Evolutionary conservation across 1,140 invertebrate species (phyloP).

Genomic region (Monomorium pharaonis): DNA sequence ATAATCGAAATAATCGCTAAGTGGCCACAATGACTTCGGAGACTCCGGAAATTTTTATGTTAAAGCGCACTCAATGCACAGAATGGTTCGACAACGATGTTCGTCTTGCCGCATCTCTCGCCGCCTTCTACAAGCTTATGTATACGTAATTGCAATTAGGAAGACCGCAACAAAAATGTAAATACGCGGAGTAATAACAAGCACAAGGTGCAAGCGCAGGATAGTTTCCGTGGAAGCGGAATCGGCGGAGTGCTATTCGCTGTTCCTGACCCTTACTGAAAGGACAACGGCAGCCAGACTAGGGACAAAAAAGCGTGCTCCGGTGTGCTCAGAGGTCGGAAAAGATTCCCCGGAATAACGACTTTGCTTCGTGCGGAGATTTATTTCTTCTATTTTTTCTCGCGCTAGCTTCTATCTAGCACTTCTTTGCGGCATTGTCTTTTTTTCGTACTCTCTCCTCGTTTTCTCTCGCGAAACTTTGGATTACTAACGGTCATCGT

Average conservation of each 20-base stretch:
- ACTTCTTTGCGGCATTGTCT: neutral
- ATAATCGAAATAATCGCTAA: conserved; percentile 22
- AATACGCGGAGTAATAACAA: conserved; percentile 61
- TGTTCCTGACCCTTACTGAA: neutral
- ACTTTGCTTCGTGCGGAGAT: conserved; percentile 37
- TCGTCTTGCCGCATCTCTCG: conserved; percentile 4
- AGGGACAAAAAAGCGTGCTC: conserved; percentile 30
- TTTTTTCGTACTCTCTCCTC: neutral
- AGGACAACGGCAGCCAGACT: neutral
- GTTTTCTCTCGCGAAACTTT: neutral
- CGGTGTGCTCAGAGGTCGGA: neutral
- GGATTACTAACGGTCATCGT: conserved; percentile 2
- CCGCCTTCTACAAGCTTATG: neutral
- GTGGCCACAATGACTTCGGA: neutral
- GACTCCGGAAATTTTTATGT: conserved; percentile 12
- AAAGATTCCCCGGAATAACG: conserved; percentile 37
- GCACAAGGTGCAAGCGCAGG: neutral
- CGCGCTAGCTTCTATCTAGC: neutral
- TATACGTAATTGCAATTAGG: conserved; percentile 53
- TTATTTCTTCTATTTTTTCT: conserved; percentile 64
- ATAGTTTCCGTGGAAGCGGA: conserved; percentile 8
- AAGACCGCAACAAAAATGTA: conserved; percentile 60
- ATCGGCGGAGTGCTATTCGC: conserved; percentile 3
- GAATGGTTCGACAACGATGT: conserved; percentile 32
- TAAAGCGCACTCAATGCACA: conserved; percentile 17